These are phyloP conservation scores for Drosophila nasuta DNA, from an alignment of 1,140 invertebrate species.

Conservation along the genomic window DNA sequence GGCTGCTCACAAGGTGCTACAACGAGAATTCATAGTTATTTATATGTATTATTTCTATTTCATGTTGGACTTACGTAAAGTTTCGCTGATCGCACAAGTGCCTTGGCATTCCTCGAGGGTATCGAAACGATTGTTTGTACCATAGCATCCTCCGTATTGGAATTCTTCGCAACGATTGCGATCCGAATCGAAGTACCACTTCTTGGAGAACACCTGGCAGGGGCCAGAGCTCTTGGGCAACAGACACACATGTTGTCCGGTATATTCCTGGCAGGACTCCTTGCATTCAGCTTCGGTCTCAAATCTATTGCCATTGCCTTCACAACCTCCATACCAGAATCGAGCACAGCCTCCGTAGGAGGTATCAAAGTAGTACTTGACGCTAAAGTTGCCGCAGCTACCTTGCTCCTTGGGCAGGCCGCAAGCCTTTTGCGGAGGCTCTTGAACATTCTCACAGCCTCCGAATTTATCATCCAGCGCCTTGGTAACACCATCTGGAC, in stretches of 20 bases:
- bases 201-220: slow-evolving; percentile 92
- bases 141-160: slow-evolving; percentile 93
- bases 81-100: slow-evolving; percentile 89
- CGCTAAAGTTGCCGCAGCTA: slow-evolving; percentile 92
- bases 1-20: slow-evolving; percentile 92
- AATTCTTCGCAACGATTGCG: slow-evolving; percentile 92
- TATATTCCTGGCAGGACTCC: slow-evolving; percentile 93
- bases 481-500: slow-evolving; percentile 91
- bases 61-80: slow-evolving; percentile 87
- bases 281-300: slow-evolving; percentile 94
- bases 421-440: slow-evolving; percentile 90
- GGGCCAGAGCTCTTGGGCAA: slow-evolving; percentile 94
- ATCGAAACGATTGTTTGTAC: slow-evolving; percentile 95
- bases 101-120: slow-evolving; percentile 92
- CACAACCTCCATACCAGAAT: slow-evolving; percentile 98
- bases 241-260: slow-evolving; percentile 92
- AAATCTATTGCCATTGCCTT: slow-evolving; percentile 96
- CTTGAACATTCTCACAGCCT: slow-evolving; percentile 90
- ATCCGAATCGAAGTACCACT: slow-evolving; percentile 93
- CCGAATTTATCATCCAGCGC: slow-evolving; percentile 93
- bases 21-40: neutral
- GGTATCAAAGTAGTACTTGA: slow-evolving; percentile 95
- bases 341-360: slow-evolving; percentile 94
- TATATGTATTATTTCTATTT: neutral
- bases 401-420: slow-evolving; percentile 91